Evolutionary conservation across 2,888 invertebrate genomes (phyloP).

Genomic region (Beris chalybata): DNA sequence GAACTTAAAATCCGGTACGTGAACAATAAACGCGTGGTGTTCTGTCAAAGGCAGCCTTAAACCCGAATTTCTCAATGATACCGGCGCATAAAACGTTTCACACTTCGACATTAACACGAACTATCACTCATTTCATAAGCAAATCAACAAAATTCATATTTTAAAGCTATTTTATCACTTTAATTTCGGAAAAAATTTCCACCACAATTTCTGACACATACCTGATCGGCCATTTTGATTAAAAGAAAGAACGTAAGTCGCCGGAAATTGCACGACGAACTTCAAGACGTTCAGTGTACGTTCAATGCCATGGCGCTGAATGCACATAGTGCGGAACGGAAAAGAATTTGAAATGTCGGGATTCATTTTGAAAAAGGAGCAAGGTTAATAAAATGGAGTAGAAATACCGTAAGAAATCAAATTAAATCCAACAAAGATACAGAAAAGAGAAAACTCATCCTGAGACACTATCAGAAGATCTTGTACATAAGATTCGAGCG

Average conservation of each 20-base stretch:
- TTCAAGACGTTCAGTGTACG: background rate
- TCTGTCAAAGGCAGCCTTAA: constrained; percentile 10
- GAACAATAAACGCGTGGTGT: constrained; percentile 31
- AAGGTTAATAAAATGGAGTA: too few species aligned
- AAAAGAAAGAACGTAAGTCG: constrained; percentile 48
- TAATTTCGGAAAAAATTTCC: background rate
- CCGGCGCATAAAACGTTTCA: too few species aligned
- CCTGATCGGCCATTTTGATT: constrained; percentile 82
- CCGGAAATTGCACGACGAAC: constrained; percentile 17
- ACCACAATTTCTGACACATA: constrained; percentile 54
- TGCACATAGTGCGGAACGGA: too few species aligned
- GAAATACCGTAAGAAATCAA: too few species aligned
- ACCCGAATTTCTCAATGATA: constrained; percentile 9
- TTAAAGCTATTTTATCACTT: background rate
- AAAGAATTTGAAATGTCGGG: too few species aligned
- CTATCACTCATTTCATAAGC: background rate
- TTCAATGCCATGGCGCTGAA: background rate
- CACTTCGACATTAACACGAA: background rate
- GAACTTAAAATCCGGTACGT: background rate
- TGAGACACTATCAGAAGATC: too few species aligned
- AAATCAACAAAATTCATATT: background rate
- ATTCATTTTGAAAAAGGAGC: too few species aligned
- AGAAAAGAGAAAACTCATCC: too few species aligned
- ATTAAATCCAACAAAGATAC: too few species aligned
- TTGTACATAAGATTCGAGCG: too few species aligned